Conservation (phyloP, 2,888 invertebrate genomes). For the Pediacus dermestoides region DNA sequence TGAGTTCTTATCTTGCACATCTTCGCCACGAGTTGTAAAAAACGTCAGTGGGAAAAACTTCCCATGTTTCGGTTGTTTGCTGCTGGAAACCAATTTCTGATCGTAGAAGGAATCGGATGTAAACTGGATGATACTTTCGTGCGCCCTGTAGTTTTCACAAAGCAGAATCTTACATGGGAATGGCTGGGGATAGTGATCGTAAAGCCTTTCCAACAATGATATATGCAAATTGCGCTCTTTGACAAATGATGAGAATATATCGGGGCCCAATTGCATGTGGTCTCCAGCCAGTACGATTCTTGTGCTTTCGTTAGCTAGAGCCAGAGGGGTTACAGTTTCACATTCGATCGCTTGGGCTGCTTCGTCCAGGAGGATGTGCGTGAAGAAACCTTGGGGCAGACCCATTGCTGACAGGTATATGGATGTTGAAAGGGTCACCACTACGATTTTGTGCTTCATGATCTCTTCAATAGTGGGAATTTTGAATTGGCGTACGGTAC, state of each 20-base stretch:
- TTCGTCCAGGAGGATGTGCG: constrained; percentile 81
- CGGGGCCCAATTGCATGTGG: constrained; percentile 82
- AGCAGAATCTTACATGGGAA: constrained; percentile 76
- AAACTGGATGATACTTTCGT: constrained; percentile 75
- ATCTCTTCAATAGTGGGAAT: constrained; percentile 71
- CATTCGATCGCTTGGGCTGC: constrained; percentile 85
- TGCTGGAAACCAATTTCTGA: constrained; percentile 69
- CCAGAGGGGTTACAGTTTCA: constrained; percentile 77
- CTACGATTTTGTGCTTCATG: constrained; percentile 65
- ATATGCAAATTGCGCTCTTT: constrained; percentile 67
- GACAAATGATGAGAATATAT: constrained; percentile 72
- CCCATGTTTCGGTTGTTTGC: constrained; percentile 67
- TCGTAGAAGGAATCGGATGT: constrained; percentile 81
- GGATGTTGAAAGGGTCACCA: constrained; percentile 77
- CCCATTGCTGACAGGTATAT: constrained; percentile 68
- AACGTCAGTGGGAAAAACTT: constrained; percentile 73
- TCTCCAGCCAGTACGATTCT: constrained; percentile 80
- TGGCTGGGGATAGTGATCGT: constrained; percentile 68
- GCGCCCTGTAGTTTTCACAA: constrained; percentile 80
- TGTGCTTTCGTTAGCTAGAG: constrained; percentile 67
- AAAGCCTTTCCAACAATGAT: constrained; percentile 73
- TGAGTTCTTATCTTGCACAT: constrained; percentile 72
- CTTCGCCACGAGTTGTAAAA: constrained; percentile 75
- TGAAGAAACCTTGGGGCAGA: constrained; percentile 66
- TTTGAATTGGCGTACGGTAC: constrained; percentile 58